phyloP scores from a whole-genome alignment of 2,888 invertebrate species.

The Drosophila diplacantha region DNA sequence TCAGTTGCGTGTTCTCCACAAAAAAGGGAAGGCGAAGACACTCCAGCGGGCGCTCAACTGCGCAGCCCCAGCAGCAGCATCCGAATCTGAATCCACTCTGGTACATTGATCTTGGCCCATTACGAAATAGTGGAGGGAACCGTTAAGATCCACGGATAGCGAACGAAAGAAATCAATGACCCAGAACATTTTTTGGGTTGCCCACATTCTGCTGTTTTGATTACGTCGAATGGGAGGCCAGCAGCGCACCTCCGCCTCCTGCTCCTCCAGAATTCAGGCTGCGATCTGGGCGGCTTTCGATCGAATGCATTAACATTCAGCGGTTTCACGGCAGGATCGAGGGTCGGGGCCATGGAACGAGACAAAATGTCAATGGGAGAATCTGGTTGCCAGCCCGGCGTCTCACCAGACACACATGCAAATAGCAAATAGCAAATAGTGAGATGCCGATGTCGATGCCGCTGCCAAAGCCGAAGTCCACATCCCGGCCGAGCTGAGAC shows the following conservation, averaged over 20 bases:
- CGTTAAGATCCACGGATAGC: conserved; percentile 67
- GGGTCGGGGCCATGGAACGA: conserved; percentile 8
- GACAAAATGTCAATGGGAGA: conserved; percentile 39
- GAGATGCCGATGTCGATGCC: conserved; percentile 54
- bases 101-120: conserved; percentile 63
- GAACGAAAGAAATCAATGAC: conserved; percentile 66
- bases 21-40: conserved; percentile 51
- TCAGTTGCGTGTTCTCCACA: conserved; percentile 28
- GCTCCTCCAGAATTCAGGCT: conserved; percentile 32
- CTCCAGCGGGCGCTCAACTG: conserved; percentile 56
- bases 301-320: conserved; percentile 68
- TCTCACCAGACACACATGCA: conserved; percentile 40
- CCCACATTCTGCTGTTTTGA: conserved; percentile 59
- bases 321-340: conserved; percentile 14
- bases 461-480: conserved; percentile 14
- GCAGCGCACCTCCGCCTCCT: conserved; percentile 8
- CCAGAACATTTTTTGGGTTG: conserved; percentile 62
- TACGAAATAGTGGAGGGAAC: conserved; percentile 33
- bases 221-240: conserved; percentile 64
- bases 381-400: conserved; percentile 33
- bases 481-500: conserved; percentile 18
- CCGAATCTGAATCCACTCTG: conserved; percentile 20
- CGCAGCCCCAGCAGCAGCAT: conserved; percentile 15
- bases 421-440: conserved; percentile 25
- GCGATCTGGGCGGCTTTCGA: conserved; percentile 57